These are phyloP conservation scores for Chromis chromis DNA, from an alignment of 2,797 vertebrate genomes.

Conservation along the genomic window DNA sequence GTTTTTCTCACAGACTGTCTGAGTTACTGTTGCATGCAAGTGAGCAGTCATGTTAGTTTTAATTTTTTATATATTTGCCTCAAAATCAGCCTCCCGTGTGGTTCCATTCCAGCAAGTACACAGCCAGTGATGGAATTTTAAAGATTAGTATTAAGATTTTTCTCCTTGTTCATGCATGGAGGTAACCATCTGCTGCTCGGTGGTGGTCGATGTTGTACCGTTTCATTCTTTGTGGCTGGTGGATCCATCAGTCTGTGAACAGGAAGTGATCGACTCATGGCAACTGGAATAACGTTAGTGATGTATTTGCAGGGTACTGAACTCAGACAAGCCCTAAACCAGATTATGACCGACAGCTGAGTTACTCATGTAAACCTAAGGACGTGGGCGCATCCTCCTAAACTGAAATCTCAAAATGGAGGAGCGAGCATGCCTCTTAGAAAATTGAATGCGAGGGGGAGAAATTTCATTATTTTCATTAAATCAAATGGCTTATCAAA, in stretches of 20 bases:
- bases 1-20: background rate
- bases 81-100: conserved; percentile 1
- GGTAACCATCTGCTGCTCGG: background rate
- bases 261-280: background rate
- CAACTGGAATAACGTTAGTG: background rate
- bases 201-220: background rate
- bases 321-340: conserved; percentile 18
- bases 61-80: conserved; percentile 22
- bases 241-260: background rate
- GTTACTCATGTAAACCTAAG: conserved; percentile 13
- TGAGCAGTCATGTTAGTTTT: conserved; percentile 22
- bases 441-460: conserved; percentile 36
- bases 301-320: conserved; percentile 23
- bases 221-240: background rate
- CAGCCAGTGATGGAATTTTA: background rate
- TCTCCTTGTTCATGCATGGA: background rate
- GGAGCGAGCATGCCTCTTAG: conserved; percentile 1
- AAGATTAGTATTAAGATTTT: background rate
- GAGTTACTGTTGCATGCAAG: background rate
- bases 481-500: conserved; percentile 44
- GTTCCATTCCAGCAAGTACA: background rate
- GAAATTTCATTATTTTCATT: conserved; percentile 49
- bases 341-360: conserved; percentile 21
- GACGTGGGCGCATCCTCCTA: conserved; percentile 6
- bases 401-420: conserved; percentile 16